A percentile compares a stretch with the other conserved stretches of the same genome.
phyloP scores from a whole-genome alignment of 1,140 invertebrate genomes.

The Belonocnema kinseyi region DNA sequence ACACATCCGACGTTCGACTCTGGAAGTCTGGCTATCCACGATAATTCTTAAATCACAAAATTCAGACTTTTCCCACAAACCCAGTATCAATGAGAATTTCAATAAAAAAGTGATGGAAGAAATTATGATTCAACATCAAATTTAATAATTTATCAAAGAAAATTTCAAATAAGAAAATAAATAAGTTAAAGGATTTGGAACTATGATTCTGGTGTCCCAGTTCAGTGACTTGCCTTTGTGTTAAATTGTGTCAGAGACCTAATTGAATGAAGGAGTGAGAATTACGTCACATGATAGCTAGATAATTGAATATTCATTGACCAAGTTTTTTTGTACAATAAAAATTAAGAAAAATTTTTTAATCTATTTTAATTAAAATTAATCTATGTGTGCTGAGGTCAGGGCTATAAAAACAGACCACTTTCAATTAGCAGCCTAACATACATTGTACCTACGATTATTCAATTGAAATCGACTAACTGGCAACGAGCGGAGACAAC shows the following conservation, averaged over 20 bases:
- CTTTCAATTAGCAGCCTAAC: background rate
- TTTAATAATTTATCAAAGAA: too few species aligned
- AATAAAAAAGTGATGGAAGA: too few species aligned
- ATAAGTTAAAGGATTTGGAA: background rate
- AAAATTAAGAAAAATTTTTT: background rate
- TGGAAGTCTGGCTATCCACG: background rate
- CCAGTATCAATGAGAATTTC: too few species aligned
- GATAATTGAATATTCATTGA: slow-evolving; percentile 19
- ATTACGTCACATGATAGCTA: background rate
- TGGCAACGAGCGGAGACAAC: too few species aligned
- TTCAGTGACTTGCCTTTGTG: slow-evolving; percentile 25
- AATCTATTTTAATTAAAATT: background rate
- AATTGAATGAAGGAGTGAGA: background rate
- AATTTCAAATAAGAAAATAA: too few species aligned
- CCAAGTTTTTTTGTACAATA: background rate
- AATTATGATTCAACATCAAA: too few species aligned
- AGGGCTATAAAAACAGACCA: background rate
- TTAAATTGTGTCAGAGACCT: slow-evolving; percentile 17
- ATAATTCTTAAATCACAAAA: background rate
- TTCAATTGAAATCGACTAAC: background rate
- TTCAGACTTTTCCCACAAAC: too few species aligned
- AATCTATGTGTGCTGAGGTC: background rate
- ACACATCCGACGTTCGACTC: slow-evolving; percentile 2
- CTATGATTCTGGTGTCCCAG: slow-evolving; percentile 2
- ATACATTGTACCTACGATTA: background rate